Evolutionary conservation across 2,113 vertebrate genomes (phyloP).

Genomic region (Tiliqua scincoides): DNA sequence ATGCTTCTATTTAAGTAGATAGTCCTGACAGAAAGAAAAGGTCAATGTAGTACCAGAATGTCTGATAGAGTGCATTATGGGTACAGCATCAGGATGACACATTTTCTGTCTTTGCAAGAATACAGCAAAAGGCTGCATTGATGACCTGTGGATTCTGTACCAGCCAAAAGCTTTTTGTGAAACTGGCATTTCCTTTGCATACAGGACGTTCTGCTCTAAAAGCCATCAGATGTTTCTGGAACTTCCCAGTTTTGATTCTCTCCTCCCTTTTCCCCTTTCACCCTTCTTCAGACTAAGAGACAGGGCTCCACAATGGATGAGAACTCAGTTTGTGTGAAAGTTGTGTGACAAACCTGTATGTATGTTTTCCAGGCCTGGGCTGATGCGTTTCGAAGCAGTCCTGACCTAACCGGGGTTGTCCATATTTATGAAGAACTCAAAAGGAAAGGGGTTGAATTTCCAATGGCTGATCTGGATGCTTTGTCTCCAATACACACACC

Average conservation of each 20-base stretch:
- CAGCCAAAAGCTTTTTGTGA: no score
- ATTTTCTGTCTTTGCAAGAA: no score
- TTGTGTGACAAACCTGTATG: background rate
- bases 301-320: background rate
- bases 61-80: slow-evolving; percentile 11
- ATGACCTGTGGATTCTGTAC: no score
- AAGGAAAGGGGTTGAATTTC: slow-evolving; percentile 97
- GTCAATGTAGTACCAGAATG: background rate
- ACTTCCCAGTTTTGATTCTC: background rate
- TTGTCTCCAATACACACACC: slow-evolving; percentile 97
- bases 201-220: no score
- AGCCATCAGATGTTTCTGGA: background rate
- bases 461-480: slow-evolving; percentile 91
- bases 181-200: no score
- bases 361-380: slow-evolving; percentile 90
- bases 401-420: slow-evolving; percentile 96
- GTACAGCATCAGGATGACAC: no score
- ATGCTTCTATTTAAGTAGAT: background rate
- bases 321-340: background rate
- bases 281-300: slow-evolving; percentile 10
- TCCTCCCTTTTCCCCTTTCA: background rate
- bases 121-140: no score
- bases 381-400: slow-evolving; percentile 96
- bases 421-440: slow-evolving; percentile 98
- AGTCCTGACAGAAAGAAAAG: background rate